Evolutionary conservation across 2,888 invertebrate species (phyloP).

Genomic region (Hemistola chrysoprasaria): DNA sequence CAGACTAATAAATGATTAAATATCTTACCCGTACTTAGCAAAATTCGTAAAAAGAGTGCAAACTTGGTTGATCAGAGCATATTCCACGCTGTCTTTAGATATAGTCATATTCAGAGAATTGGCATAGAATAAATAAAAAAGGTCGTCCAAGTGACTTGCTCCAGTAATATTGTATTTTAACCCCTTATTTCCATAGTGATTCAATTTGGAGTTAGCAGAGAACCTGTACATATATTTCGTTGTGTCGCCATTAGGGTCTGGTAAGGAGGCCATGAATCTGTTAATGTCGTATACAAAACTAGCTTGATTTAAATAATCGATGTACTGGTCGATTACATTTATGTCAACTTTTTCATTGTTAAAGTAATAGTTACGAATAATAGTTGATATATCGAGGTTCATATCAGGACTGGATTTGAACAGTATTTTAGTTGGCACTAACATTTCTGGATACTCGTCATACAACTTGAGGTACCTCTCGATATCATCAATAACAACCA

Average conservation of each 20-base stretch:
- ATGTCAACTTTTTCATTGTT: conserved; percentile 4
- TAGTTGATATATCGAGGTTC: conserved; percentile 1
- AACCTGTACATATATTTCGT: conserved; percentile 9
- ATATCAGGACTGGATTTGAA: background rate
- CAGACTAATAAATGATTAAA: conserved; percentile 8
- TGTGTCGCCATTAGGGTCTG: background rate
- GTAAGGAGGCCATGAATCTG: conserved; percentile 6
- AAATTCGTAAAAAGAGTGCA: conserved; percentile 58
- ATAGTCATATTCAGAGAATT: conserved; percentile 30
- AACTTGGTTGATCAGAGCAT: conserved; percentile 41
- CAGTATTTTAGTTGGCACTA: conserved; percentile 10
- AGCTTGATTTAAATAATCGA: conserved; percentile 3
- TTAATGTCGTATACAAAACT: conserved; percentile 7
- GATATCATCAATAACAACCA: background rate
- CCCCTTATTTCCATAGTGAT: conserved; percentile 9
- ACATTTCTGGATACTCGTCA: conserved; percentile 8
- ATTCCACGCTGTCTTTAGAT: conserved; percentile 34
- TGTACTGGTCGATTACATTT: conserved; percentile 5
- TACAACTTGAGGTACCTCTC: background rate
- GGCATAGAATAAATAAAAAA: conserved; percentile 44
- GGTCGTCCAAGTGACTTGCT: conserved; percentile 37
- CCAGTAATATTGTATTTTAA: conserved; percentile 1
- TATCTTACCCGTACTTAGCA: conserved; percentile 55
- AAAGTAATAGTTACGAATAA: conserved; percentile 11
- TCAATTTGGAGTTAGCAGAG: conserved; percentile 1